Evolutionary conservation across 1,140 invertebrate species (phyloP).

Genomic region (Tribolium madens): DNA sequence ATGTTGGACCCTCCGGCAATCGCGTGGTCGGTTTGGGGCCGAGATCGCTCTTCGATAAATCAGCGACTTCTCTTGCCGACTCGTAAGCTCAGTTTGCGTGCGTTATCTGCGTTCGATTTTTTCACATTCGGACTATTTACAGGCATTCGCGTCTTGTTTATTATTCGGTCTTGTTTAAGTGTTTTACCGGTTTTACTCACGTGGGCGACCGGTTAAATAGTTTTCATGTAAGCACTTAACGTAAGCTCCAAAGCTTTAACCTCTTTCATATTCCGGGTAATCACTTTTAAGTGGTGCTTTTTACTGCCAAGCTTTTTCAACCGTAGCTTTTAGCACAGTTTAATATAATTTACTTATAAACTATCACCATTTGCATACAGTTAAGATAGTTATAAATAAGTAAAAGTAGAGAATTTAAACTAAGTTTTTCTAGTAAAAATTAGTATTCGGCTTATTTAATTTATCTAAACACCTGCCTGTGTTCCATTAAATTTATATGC

Average conservation of each 20-base stretch:
- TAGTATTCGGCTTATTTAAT: no score
- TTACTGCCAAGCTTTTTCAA: not conserved
- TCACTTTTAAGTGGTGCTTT: not conserved
- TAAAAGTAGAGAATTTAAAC: no score
- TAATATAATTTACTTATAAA: not conserved
- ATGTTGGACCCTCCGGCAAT: constrained; percentile 53
- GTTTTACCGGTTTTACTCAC: constrained; percentile 42
- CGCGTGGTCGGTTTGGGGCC: constrained; percentile 53
- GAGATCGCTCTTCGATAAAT: constrained; percentile 57
- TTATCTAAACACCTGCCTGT: no score
- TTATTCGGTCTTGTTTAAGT: constrained; percentile 31
- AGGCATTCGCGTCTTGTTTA: constrained; percentile 48
- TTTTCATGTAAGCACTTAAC: constrained; percentile 11
- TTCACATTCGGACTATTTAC: constrained; percentile 50
- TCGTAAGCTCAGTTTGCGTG: constrained; percentile 45
- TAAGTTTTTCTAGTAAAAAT: no score
- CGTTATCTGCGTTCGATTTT: constrained; percentile 46
- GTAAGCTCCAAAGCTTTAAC: constrained; percentile 24
- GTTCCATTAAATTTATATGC: not conserved
- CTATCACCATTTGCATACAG: no score
- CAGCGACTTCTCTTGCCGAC: constrained; percentile 50
- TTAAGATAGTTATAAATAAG: no score
- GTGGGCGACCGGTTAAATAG: constrained; percentile 38
- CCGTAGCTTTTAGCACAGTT: not conserved
- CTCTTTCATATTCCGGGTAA: constrained; percentile 23